phyloP scores from a whole-genome alignment of 1,140 invertebrate species.

The Pollicipes pollicipes region DNA sequence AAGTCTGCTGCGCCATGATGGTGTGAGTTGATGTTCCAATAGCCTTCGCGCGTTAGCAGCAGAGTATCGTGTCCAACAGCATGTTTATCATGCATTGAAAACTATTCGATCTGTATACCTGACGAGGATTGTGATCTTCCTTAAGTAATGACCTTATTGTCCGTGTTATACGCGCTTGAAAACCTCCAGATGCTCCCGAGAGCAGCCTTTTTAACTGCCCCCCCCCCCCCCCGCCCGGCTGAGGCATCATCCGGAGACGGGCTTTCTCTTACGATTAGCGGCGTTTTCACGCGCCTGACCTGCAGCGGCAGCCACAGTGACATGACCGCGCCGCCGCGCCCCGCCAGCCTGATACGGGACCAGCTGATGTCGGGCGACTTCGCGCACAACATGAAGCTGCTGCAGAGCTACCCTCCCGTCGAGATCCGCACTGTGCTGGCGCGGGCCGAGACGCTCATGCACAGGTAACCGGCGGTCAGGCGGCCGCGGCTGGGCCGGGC shows the following conservation, averaged over 20 bases:
- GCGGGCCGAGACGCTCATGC: too few species aligned
- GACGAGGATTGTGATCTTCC: background rate
- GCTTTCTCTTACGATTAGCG: too few species aligned
- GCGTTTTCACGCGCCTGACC: too few species aligned
- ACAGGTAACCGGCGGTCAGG: too few species aligned
- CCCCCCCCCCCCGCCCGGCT: too few species aligned
- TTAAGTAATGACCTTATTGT: conserved; percentile 8
- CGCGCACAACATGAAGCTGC: conserved; percentile 75
- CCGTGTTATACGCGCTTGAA: conserved; percentile 10
- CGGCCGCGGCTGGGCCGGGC: too few species aligned
- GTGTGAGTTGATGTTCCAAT: conserved; percentile 44
- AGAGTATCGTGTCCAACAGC: too few species aligned
- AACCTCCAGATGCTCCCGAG: too few species aligned
- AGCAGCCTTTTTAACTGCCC: too few species aligned
- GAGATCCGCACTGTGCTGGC: conserved; percentile 8
- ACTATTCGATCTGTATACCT: conserved; percentile 10
- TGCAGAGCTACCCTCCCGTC: conserved; percentile 35
- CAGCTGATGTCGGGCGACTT: conserved; percentile 71
- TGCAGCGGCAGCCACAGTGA: too few species aligned
- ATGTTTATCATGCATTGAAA: too few species aligned
- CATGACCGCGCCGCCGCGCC: conserved; percentile 12
- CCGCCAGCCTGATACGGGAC: conserved; percentile 53
- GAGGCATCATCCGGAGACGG: too few species aligned
- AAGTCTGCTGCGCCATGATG: conserved; percentile 90
- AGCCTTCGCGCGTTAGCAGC: background rate